phyloP scores from a whole-genome alignment of 2,888 invertebrate genomes.

The Tridacna gigas region DNA sequence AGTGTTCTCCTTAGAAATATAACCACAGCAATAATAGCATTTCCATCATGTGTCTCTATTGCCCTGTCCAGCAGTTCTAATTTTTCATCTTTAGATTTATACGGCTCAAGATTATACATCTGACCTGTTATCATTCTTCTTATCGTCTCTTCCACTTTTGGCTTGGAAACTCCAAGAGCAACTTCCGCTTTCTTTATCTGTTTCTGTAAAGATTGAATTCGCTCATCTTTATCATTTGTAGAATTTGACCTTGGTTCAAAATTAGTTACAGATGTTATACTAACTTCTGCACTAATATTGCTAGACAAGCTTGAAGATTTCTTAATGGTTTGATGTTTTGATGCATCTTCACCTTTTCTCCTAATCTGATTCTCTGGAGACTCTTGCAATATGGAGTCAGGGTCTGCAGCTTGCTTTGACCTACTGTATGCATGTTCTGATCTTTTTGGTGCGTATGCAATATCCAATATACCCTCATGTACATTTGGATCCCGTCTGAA shows the following conservation, averaged over 20 bases:
- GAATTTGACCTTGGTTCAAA: background rate
- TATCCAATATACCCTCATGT: slow-evolving; percentile 73
- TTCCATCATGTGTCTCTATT: slow-evolving; percentile 82
- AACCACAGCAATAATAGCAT: slow-evolving; percentile 84
- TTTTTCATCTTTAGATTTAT: slow-evolving; percentile 83
- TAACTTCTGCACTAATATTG: background rate
- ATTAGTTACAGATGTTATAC: background rate
- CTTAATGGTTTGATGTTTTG: slow-evolving; percentile 24
- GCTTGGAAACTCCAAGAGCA: slow-evolving; percentile 32
- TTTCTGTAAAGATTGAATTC: slow-evolving; percentile 4
- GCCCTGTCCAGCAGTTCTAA: slow-evolving; percentile 83
- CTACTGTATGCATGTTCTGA: background rate
- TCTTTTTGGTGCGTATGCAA: slow-evolving; percentile 54
- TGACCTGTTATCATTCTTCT: slow-evolving; percentile 82
- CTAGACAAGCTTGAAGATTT: slow-evolving; percentile 43
- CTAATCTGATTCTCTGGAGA: slow-evolving; percentile 54
- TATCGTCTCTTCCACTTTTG: slow-evolving; percentile 77
- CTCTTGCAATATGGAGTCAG: background rate
- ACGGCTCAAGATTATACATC: slow-evolving; percentile 84
- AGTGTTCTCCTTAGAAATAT: slow-evolving; percentile 79
- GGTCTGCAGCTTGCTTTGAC: background rate
- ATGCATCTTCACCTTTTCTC: slow-evolving; percentile 61
- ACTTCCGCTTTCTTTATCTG: slow-evolving; percentile 26
- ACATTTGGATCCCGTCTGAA: slow-evolving; percentile 42
- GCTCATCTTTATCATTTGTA: slow-evolving; percentile 3